Evolutionary conservation across 2,113 vertebrate species (phyloP), one percentile per base, ranked within the genome.

Genomic region (Aspiorhynchus laticeps): DNA sequence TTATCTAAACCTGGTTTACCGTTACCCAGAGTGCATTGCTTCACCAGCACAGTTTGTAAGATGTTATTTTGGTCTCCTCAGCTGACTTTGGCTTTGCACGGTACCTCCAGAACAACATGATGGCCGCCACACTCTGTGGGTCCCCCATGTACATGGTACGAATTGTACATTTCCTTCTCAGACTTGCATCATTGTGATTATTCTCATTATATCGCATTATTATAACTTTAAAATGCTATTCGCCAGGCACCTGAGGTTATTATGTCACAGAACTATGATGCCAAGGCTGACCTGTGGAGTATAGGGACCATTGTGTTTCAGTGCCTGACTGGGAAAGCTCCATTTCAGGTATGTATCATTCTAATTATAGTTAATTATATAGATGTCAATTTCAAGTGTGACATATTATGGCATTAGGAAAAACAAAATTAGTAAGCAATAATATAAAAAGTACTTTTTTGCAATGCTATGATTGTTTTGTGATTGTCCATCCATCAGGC

Each of bases 131-230:
- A 0, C 92, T 99, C 46, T 99, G 98, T 43, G 98, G 98, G 2
- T 99, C 98, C 24, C 98, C 98, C 0, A 99, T 99, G 98, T 99
- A 99, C 88, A 99, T 99, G 98, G 98, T 98, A 92, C 92, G 94
- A 88, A 33, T 74, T 14, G 2, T 43, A 11, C 28, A 12, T 53
- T 38, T 53, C 56, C 31, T n/a, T 81, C 0, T 73, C 33, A 12
- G 4, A 5, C 14, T 48, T 78, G 17, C 17, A 26, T 73, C 38
- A 69, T 4, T 11, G 9, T 43, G 31, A 28, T 48, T 53, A 53
- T 53, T 53, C 51, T 53, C 51, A 19, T 53, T 53, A 53, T 53
- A 7, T 53, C 15, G 17, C 51, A 19, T 53, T 19, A 53, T 19
- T 43, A 1, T 84, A 84, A 48, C 56, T 9, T 33, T 73, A 5